These are phyloP conservation scores for Lepidostoma basale DNA, from an alignment of 1,140 invertebrate species.

Conservation along the genomic window DNA sequence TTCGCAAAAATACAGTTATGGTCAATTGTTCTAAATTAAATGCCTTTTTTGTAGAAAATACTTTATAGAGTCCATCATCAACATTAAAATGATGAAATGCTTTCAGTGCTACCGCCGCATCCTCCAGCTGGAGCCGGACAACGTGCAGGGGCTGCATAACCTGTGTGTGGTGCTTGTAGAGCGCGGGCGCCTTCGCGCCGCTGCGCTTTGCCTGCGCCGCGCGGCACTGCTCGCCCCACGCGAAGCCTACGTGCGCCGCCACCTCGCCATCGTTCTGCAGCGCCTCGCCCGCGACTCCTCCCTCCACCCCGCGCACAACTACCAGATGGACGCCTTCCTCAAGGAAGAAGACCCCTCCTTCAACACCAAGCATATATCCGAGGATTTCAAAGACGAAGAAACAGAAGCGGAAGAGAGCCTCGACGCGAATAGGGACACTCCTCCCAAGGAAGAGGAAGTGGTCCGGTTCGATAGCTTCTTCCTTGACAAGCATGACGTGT, in stretches of 20 bases:
- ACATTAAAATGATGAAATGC: no score
- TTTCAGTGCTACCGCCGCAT: constrained; percentile 89
- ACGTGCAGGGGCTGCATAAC: constrained; percentile 95
- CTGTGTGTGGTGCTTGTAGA: constrained; percentile 95
- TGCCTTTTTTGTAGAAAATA: no score
- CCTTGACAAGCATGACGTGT: constrained; percentile 36
- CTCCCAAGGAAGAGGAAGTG: constrained; percentile 42
- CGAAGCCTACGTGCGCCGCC: constrained; percentile 89
- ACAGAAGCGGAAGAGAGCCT: constrained; percentile 22
- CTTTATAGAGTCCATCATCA: no score
- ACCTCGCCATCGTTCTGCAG: constrained; percentile 83
- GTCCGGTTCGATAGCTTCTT: constrained; percentile 44
- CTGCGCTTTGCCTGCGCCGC: constrained; percentile 82
- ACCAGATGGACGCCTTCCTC: constrained; percentile 42
- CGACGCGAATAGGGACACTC: constrained; percentile 14
- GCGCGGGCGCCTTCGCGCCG: constrained; percentile 79
- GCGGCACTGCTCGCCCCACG: constrained; percentile 81
- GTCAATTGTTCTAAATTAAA: no score
- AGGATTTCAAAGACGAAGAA: constrained; percentile 32
- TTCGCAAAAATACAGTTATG: no score
- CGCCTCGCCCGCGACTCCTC: constrained; percentile 60
- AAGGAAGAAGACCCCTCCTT: constrained; percentile 41
- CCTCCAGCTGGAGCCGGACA: constrained; percentile 83
- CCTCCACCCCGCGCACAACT: constrained; percentile 34
- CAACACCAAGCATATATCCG: constrained; percentile 36